Base-by-base conservation (phyloP, 2,113 vertebrate species). In the Callithrix jacchus region DNA sequence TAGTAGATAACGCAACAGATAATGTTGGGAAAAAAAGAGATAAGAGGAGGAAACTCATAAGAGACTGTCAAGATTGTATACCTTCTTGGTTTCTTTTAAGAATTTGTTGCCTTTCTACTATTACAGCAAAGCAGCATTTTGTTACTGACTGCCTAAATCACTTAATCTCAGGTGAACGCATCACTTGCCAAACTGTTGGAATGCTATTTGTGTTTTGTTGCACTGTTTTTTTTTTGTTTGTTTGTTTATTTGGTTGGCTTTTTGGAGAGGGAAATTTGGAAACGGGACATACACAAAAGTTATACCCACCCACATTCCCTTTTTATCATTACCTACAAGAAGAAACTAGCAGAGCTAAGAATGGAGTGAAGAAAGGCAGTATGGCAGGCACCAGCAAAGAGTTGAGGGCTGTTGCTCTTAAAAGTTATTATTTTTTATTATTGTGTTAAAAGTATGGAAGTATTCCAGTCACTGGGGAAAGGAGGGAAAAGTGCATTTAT, bases 131-230 rank as follows among this genome's bases (percentile, higher is more conserved):
- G 98, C 98, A 99, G 98, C 97, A 98, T 99, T 98, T 98, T 99
- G 98, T 99, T 99, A 98, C 98, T 98, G 99, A 99, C 99, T 99
- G 99, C 99, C 99, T 99, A 98, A 99, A 99, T 99, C 98, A 99
- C 99, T 99, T 98, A 98, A 99, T 99, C 99, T 99, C 99, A 99
- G 99, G 99, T 99, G 99, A 99, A 99, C 97, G 98, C 99, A 98
- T 99, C 99, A 99, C 99, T 99, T 99, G 99, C 99, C 99, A 99
- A 99, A 99, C 96, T 96, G 98, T 99, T 98, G 95, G 98, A 98
- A 99, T 97, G 97, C 98, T 98, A 96, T 99, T 98, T 98, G 95
- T 98, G 98, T 98, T 98, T 98, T 0, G 96, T 99, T 99, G 99
- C 99, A 99, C 99, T 99, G 99, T 99, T 99, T 97, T 97, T 54